Percentiles rank a stretch among this genome's conserved stretches.
phyloP scores from a whole-genome alignment of 2,888 invertebrate species.

The Sussaba pulchella region DNA sequence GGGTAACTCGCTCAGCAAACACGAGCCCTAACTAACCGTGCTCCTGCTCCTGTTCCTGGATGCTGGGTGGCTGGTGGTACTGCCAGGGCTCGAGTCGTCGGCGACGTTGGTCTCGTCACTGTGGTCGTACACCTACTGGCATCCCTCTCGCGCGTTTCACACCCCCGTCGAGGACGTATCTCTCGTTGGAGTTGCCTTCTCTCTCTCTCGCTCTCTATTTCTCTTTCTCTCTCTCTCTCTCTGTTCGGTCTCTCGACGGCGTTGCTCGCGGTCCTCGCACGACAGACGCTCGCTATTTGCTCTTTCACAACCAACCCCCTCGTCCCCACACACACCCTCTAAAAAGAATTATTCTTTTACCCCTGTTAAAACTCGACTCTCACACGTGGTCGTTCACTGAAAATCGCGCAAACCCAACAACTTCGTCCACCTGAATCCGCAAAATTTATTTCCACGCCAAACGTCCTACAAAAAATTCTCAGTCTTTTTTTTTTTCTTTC shows the following conservation, averaged over 20 bases:
- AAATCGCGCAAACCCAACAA: conserved; percentile 38
- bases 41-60: conserved; percentile 72
- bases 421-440: conserved; percentile 21
- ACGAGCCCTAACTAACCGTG: conserved; percentile 84
- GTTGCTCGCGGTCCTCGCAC: conserved; percentile 52
- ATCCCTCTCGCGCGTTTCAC: conserved; percentile 64
- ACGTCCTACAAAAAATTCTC: not conserved
- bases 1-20: conserved; percentile 84
- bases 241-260: conserved; percentile 30
- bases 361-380: conserved; percentile 27
- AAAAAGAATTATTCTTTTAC: conserved; percentile 54
- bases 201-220: conserved; percentile 12
- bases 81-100: conserved; percentile 39
- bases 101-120: conserved; percentile 44
- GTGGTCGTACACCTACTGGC: conserved; percentile 36
- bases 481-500: not conserved
- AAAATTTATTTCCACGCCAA: conserved; percentile 17
- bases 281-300: conserved; percentile 63
- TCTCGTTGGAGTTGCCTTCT: conserved; percentile 56
- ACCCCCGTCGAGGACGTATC: conserved; percentile 39
- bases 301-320: conserved; percentile 39
- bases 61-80: too few relatives aligned
- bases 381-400: conserved; percentile 2
- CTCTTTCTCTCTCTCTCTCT: conserved; percentile 11
- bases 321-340: not conserved